Percentiles rank a stretch among this genome's conserved stretches.
phyloP scores from a whole-genome alignment of 2,113 vertebrate genomes.

The Nannobrachium achirus region DNA sequence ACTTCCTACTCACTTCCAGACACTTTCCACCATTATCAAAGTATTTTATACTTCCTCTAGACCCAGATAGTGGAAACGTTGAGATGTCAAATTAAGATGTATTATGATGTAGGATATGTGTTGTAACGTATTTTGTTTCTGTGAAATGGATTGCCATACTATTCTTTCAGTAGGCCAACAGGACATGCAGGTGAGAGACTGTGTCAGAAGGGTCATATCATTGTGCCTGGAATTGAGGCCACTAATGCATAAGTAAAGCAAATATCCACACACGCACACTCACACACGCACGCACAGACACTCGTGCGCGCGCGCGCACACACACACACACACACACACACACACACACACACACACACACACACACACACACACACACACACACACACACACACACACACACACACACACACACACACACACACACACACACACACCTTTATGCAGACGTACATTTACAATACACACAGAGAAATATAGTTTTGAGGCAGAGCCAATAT shows the following conservation, averaged over 20 bases:
- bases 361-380: too few species aligned
- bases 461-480: not conserved
- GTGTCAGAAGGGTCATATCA: conserved; percentile 31
- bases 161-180: conserved; percentile 10
- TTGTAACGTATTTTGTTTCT: conserved; percentile 21
- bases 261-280: conserved; percentile 47
- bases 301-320: not conserved
- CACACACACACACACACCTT: not conserved
- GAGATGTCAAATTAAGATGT: conserved; percentile 44
- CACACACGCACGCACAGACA: not conserved
- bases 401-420: too few species aligned
- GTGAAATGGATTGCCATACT: conserved; percentile 22
- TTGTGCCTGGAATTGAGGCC: conserved; percentile 22
- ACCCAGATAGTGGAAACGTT: conserved; percentile 10
- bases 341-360: not conserved
- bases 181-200: conserved; percentile 27
- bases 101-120: conserved; percentile 26
- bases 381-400: too few species aligned
- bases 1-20: conserved; percentile 30
- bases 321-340: not conserved
- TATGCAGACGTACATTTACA: too few species aligned
- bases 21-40: conserved; percentile 46
- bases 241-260: conserved; percentile 34
- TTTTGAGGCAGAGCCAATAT: not conserved
- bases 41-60: conserved; percentile 36